Conservation (phyloP, 2,888 invertebrate species). For the Trissonchulus sp. region DNA sequence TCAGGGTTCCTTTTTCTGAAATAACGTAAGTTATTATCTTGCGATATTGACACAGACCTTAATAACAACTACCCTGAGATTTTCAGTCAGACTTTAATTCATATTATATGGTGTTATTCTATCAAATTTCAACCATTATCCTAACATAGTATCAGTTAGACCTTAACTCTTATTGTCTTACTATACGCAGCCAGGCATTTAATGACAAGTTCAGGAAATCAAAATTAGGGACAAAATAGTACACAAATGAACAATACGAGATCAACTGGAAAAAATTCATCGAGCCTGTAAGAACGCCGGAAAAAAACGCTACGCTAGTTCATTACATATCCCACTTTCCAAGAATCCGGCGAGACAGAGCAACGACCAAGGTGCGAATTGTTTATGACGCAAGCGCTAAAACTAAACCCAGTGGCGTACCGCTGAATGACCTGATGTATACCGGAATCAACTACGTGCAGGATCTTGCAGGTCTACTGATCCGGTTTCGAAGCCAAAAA, state of each 20-base stretch:
- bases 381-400: not conserved
- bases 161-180: too few species aligned
- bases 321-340: constrained; percentile 1
- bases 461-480: not conserved
- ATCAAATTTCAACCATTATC: too few species aligned
- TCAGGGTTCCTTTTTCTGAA: too few species aligned
- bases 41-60: too few species aligned
- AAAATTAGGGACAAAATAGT: too few species aligned
- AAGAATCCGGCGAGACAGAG: not conserved
- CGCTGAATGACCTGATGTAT: not conserved
- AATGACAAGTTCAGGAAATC: too few species aligned
- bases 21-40: too few species aligned
- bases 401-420: not conserved
- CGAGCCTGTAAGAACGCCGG: not conserved
- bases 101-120: too few species aligned
- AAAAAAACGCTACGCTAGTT: not conserved
- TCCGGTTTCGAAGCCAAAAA: not conserved
- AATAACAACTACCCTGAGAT: too few species aligned
- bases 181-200: too few species aligned
- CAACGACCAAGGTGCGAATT: not conserved
- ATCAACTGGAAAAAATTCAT: not conserved
- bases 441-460: not conserved
- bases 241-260: not conserved
- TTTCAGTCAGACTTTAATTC: too few species aligned
- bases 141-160: too few species aligned